These are phyloP conservation scores for Epinephelus awoara DNA, from an alignment of 2,797 vertebrate genomes.

Conservation along the genomic window DNA sequence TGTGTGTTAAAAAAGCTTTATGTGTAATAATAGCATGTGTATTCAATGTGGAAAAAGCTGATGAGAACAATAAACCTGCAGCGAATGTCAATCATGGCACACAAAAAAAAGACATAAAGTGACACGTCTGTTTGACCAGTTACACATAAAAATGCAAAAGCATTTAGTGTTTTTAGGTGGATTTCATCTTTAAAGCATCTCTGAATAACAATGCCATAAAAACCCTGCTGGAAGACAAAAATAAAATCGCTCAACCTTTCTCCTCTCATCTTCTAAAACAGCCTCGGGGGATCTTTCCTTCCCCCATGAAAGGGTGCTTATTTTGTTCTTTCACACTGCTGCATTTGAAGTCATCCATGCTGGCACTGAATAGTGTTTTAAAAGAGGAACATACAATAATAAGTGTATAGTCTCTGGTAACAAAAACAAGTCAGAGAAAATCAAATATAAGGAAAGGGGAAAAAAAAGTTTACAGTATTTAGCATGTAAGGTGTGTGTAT, in stretches of 20 bases:
- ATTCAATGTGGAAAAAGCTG: neutral
- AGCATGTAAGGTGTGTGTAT: slow-evolving; percentile 67
- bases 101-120: slow-evolving; percentile 12
- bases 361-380: slow-evolving; percentile 36
- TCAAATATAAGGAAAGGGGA: slow-evolving; percentile 21
- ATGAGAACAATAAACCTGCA: slow-evolving; percentile 10
- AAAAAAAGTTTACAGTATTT: slow-evolving; percentile 60
- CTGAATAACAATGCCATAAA: neutral
- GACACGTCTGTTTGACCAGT: slow-evolving; percentile 17
- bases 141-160: slow-evolving; percentile 2
- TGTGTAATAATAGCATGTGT: slow-evolving; percentile 6
- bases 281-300: slow-evolving; percentile 17
- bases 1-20: slow-evolving; percentile 9
- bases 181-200: slow-evolving; percentile 35
- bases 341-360: slow-evolving; percentile 29
- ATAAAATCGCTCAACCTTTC: slow-evolving; percentile 32
- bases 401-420: slow-evolving; percentile 30
- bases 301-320: slow-evolving; percentile 7
- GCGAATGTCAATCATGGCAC: slow-evolving; percentile 17
- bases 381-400: slow-evolving; percentile 45
- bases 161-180: slow-evolving; percentile 27
- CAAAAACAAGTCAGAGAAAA: slow-evolving; percentile 34
- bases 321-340: slow-evolving; percentile 39
- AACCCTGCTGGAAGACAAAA: slow-evolving; percentile 45
- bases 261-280: slow-evolving; percentile 28